Base-by-base conservation (phyloP, 1,140 invertebrate genomes). In the Brachionus calyciflorus region DNA sequence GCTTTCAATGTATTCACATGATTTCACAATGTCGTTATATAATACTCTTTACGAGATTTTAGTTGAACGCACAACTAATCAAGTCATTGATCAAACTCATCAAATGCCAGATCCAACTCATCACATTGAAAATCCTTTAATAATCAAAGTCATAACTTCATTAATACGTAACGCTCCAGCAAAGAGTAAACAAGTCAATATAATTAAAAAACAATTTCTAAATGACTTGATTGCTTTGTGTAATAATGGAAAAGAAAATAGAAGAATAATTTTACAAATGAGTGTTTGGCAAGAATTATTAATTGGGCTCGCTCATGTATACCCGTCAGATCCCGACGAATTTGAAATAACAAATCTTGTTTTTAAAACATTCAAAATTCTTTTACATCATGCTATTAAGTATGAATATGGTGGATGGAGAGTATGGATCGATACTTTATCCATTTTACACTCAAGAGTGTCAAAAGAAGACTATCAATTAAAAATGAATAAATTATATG, bases 281-380 rank as follows among this genome's bases (percentile, higher is more conserved):
- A 98, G 95, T 5, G 96, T 99, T 0, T 99, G 96, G 96, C 96
- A 99, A 86, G 96, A 99, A 83, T 99, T 96, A 96, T 87, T 99
- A 1, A 98, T 99, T 80, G 94, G 94, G 4, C 91, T 99, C 90
- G 93, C 95, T 26, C 97, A 98, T 83, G 96, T 99, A 70, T 95
- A 76, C 9, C 49, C 53, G 17, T 9, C 37, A 7, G 55, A 76
- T 63, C 21, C 57, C 14, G 40, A 44, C 21, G 51, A 76, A 55
- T 28, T 44, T 19, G 93, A 96, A 84, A 91, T 98, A 55, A 96
- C 93, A 0, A 95, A 98, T 81, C 96, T 98, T 92, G 95, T 99
- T 19, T 98, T 98, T 84, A 92, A 93, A 0, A 86, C 99, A 69
- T 99, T 99, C 86, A 88, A 92, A 3, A 97, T 98, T 92, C 86